These are phyloP conservation scores for Tupaia chinensis DNA, from an alignment of 2,113 vertebrate genomes.

Conservation along the genomic window DNA sequence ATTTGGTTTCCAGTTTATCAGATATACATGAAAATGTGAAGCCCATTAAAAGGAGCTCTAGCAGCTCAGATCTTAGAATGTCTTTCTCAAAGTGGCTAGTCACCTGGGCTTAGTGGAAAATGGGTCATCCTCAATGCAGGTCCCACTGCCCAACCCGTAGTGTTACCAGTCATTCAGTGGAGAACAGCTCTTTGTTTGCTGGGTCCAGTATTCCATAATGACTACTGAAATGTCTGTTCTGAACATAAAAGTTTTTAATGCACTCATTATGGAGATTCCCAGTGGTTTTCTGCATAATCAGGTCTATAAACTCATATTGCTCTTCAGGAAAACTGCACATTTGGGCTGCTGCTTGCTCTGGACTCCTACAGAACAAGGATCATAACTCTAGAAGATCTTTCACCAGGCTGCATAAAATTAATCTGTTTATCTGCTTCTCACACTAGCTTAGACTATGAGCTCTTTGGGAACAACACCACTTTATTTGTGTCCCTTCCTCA, in stretches of 20 bases:
- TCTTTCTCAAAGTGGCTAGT: too few species aligned
- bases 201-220: too few species aligned
- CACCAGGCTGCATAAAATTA: accelerated
- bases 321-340: accelerated
- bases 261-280: not conserved
- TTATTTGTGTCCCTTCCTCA: not conserved
- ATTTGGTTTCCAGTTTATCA: not conserved
- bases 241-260: not conserved
- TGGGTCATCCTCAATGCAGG: not conserved
- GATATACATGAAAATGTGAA: not conserved
- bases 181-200: not conserved
- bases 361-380: accelerated
- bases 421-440: not conserved
- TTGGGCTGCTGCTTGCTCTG: not conserved
- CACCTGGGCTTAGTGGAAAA: not conserved
- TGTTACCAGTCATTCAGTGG: not conserved
- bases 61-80: not conserved
- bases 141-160: not conserved
- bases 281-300: not conserved
- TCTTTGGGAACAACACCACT: not conserved
- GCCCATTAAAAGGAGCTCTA: not conserved
- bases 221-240: not conserved
- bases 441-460: not conserved
- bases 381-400: accelerated
- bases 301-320: not conserved